phyloP scores from a whole-genome alignment of 2,797 vertebrate genomes.

The Anomalospiza imberbis region DNA sequence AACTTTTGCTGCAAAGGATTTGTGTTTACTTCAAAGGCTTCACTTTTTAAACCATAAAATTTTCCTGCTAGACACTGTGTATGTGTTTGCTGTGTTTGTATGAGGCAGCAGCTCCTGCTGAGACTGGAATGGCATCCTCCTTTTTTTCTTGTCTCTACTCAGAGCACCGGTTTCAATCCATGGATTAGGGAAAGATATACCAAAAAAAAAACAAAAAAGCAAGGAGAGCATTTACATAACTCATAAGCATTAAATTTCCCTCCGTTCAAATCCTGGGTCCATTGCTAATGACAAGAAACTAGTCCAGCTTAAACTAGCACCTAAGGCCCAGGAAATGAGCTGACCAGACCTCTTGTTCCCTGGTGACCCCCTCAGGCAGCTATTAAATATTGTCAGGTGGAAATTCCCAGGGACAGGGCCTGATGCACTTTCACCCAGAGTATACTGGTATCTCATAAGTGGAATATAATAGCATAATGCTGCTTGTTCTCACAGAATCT shows the following conservation, averaged over 20 bases:
- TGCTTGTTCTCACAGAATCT: background rate
- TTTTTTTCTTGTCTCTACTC: background rate
- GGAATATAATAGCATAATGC: background rate
- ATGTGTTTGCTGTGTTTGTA: background rate
- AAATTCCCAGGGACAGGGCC: background rate
- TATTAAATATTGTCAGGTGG: background rate
- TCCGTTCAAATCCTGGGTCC: background rate
- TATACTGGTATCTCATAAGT: background rate
- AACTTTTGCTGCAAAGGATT: constrained; percentile 6
- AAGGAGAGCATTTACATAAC: rapidly evolving
- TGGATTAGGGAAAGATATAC: background rate
- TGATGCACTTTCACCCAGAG: background rate
- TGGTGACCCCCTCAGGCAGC: background rate
- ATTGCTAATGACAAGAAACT: background rate
- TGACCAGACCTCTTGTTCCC: background rate
- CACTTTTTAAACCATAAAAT: constrained; percentile 4
- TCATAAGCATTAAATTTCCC: background rate
- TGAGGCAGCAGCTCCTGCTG: background rate
- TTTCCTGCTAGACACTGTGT: background rate
- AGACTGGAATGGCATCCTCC: background rate
- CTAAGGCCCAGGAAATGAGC: background rate
- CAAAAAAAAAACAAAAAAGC: background rate
- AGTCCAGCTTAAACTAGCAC: background rate
- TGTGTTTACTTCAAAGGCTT: constrained; percentile 23
- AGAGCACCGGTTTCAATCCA: background rate